phyloP scores from a whole-genome alignment of 1,140 invertebrate species.

The Drosophila simulans region DNA sequence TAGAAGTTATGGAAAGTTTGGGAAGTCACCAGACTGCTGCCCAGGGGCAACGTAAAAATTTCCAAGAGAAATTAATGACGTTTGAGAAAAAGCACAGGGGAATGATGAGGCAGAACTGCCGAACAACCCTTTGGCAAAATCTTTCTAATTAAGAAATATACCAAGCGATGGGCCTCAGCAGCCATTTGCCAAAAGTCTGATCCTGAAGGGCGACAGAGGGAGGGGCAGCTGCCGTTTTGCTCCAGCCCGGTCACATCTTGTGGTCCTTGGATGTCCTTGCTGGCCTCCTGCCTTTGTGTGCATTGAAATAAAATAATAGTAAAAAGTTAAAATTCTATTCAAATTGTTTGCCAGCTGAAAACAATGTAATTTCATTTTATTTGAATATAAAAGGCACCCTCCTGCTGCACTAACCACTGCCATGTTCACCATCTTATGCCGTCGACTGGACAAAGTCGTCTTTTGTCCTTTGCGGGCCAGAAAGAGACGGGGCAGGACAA shows the following conservation, averaged over 20 bases:
- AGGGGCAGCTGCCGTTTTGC: slow-evolving; percentile 44
- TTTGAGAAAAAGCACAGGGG: slow-evolving; percentile 55
- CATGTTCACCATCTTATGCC: slow-evolving; percentile 75
- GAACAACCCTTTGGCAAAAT: slow-evolving; percentile 74
- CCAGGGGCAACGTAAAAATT: slow-evolving; percentile 72
- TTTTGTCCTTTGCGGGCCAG: slow-evolving; percentile 58
- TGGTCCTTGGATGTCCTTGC: slow-evolving; percentile 45
- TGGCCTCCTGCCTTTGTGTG: slow-evolving; percentile 62
- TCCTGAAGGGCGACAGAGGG: slow-evolving; percentile 3
- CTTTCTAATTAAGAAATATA: slow-evolving; percentile 83
- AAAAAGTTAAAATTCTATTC: slow-evolving; percentile 84
- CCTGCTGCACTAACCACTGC: slow-evolving; percentile 29
- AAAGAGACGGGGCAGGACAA: slow-evolving; percentile 19
- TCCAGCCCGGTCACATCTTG: slow-evolving; percentile 46
- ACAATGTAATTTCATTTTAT: slow-evolving; percentile 84
- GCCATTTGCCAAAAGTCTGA: slow-evolving; percentile 51
- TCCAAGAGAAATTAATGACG: slow-evolving; percentile 75
- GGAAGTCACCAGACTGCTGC: slow-evolving; percentile 34
- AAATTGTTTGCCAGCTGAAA: slow-evolving; percentile 84
- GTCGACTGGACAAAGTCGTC: slow-evolving; percentile 74
- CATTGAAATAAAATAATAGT: slow-evolving; percentile 83
- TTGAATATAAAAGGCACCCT: slow-evolving; percentile 80
- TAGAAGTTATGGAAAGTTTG: slow-evolving; percentile 24
- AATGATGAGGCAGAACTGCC: background rate
- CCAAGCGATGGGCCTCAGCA: slow-evolving; percentile 36